Evolutionary conservation across 2,888 invertebrate species (phyloP), one percentile per base, ranked within the genome.

Genomic region (Lissonota sp.): DNA sequence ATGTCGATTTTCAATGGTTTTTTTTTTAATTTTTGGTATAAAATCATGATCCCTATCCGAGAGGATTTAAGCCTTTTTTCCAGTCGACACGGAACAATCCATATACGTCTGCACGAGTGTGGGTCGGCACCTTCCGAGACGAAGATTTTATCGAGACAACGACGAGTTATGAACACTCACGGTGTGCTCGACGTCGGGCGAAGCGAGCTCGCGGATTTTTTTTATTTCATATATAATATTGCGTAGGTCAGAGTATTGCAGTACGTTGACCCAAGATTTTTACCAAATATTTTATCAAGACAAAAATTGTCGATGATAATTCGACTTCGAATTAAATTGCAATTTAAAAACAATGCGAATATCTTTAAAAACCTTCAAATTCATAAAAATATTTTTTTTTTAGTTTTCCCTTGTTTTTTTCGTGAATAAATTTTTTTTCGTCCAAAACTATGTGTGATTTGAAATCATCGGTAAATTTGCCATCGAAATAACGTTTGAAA

Each of bases 101-200:
- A 26, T 26, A 26, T 26, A 26, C 14, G 8, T 12, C 4, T 62
- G 4, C 12, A 3, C 39, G 64, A 14, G 60, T 51, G 67, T 26
- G 58, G 49, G 62, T 46, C 14, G 69, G 69, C 53, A 70, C 51
- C 69, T 76, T 57, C 26, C 44, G 63, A 76, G 76, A 63, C 63
- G 70, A 70, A 76, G 76, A 76, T 80, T 76, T 66, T 76, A 80
- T 80, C 80, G 62, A 64, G 75, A 60, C 60, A 55, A 66, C 58
- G 70, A 53, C 70, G 70, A 76, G 76, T 80, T 76, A 80, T 72
- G 80, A 80, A 76, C 71, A 58, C 70, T 53, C 60, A 39, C 26
- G 26, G 72, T 67, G 66, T 39, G 57, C 70, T 66, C 39, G 63
- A 63, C 62, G 55, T 53, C 67, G 49, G 51, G 66, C 55, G 60